These are phyloP conservation scores for Rhogogaster chlorosoma DNA, from an alignment of 2,888 invertebrate species.

Conservation along the genomic window DNA sequence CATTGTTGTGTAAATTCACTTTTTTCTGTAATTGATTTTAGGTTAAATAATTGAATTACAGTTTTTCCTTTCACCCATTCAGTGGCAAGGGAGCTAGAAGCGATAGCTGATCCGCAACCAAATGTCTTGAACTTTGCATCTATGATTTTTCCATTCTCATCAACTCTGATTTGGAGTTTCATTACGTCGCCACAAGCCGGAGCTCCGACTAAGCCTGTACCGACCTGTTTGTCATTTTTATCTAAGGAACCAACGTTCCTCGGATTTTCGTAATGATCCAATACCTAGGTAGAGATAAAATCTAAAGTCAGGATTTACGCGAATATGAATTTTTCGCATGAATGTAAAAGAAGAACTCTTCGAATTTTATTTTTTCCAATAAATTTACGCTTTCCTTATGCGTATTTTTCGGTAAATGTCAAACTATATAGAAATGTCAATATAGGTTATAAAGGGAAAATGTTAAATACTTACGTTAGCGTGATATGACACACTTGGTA, in stretches of 20 bases:
- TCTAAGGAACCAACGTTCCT: constrained; percentile 98
- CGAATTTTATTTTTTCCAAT: neutral
- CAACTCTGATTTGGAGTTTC: constrained; percentile 98
- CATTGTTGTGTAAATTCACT: neutral
- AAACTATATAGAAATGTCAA: constrained; percentile 56
- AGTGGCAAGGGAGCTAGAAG: constrained; percentile 96
- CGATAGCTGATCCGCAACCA: constrained; percentile 99
- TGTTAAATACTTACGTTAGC: constrained; percentile 84
- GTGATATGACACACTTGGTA: constrained; percentile 85
- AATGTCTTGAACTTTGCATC: constrained; percentile 99
- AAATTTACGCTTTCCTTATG: neutral
- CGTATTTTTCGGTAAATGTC: neutral
- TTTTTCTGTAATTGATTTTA: neutral
- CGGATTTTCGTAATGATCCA: constrained; percentile 99
- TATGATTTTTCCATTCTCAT: constrained; percentile 96
- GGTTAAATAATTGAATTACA: constrained; percentile 69
- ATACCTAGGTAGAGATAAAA: constrained; percentile 83
- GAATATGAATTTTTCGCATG: neutral
- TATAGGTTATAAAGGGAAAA: constrained; percentile 72
- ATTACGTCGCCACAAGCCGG: constrained; percentile 99
- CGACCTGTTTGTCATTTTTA: constrained; percentile 95
- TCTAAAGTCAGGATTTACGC: constrained; percentile 9
- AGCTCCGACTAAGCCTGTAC: constrained; percentile 99
- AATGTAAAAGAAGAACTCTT: neutral
- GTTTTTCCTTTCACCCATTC: constrained; percentile 99